Base-by-base conservation (phyloP, 1,140 invertebrate genomes). In the Leptonema lineaticorne region DNA sequence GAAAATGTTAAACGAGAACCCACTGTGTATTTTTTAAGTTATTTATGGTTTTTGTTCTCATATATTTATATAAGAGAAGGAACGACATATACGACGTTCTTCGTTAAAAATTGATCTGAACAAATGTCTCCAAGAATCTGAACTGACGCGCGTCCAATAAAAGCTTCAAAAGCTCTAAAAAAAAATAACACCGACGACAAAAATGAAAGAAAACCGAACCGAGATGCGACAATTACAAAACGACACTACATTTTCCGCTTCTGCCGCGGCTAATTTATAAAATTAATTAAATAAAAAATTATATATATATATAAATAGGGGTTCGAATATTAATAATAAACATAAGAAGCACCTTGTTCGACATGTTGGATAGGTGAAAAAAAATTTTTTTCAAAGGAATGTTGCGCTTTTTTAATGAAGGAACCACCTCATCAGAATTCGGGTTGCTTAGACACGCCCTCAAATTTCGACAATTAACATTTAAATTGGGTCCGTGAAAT, bases 371-470 rank as follows among this genome's bases (percentile, higher is more conserved):
- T 20, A 16, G 18, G 16, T 4, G 46, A 50, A 20, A 20, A 50
- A 50, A n/a, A n/a, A n/a, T n/a, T n/a, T n/a, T 50, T 50, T 50
- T 18, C 3, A 50, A 50, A 16, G 24, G 46, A 50, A 50, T 50
- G 46, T 20, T 16, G 18, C 22, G 18, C 46, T 50, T 50, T 50
- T 16, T 33, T 33, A 33, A 33, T 33, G 30, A 11, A 11, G n/a
- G 5, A 11, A 11, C 30, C 46, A 50, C 18, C 46, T 50, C 22
- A 50, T 11, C 5, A 5, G 11, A 11, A 11, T 33, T 33, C 30
- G 11, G 30, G 30, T 6, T 11, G 5, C 30, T n/a, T 9, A 4
- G 46, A 50, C 46, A 50, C 46, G 46, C 46, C 46, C 41, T 18
- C 46, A 9, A 50, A 20, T 18, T 24, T 50, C 46, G 18, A 50